Evolutionary conservation across 37 sponge, comb jelly and placozoan species (phyloP), one percentile per base, ranked within the genome.

Genomic region (Chondrilla cf. caribensis): DNA sequence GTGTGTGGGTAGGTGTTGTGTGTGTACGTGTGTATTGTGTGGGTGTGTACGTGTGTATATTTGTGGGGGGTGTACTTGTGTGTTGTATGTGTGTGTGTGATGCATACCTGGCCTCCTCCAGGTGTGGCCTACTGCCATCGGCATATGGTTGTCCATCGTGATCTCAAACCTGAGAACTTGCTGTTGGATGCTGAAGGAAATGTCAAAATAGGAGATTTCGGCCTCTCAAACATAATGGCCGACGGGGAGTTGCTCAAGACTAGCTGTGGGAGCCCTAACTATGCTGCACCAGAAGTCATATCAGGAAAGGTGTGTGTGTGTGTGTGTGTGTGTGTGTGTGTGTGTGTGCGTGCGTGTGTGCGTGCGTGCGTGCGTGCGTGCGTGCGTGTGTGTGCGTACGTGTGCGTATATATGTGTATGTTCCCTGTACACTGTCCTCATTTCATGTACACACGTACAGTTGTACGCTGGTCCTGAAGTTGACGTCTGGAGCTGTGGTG

Each of bases 251-350:
- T 97, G 55, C 84, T 97, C 70, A 81, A 83, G 21, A 95, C 98
- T 0, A 97, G 98, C 55, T 97, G 95, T 78, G 98, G 95, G 19
- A 93, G 95, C 38, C 98, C 95, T 1, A 97, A 97, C 79, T 97
- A 97, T 84, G 98, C 98, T 67, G 98, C 98, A 29, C 98, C 98
- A 21, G 98, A 97, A 81, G 98, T 97, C 24, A 97, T 97, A 42
- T 97, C 98, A 0, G 92, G 95, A 26, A 94, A 92, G 84, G 84
- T 70, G 41, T n/a, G 58, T 26, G 73, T n/a, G n/a, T n/a, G n/a
- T n/a, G n/a, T n/a, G n/a, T n/a, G n/a, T n/a, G n/a, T 11, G 68
- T 24, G 68, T 11, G 68, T 11, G 22, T 8, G n/a, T 18, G 68
- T 18, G 14, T 11, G 31, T 11, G 68, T 22, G 22, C 14, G 29